Evolutionary conservation across 2,888 invertebrate species (phyloP).

Genomic region (Thera britannica): DNA sequence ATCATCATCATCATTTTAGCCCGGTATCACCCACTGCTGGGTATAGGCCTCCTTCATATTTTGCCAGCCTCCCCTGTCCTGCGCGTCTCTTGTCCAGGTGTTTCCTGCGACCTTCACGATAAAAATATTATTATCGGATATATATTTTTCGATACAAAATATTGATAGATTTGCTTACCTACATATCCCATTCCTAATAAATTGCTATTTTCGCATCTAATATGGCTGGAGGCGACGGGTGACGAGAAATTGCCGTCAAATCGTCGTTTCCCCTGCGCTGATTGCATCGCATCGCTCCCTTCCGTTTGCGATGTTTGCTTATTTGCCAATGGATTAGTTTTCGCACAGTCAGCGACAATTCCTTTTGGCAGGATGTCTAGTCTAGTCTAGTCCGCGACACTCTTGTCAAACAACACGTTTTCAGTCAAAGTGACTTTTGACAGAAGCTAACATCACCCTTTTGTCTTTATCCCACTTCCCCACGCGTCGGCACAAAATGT

Average conservation of each 20-base stretch:
- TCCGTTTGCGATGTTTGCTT: slow-evolving; percentile 58
- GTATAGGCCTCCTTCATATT: too few species aligned
- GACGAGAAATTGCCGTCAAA: slow-evolving; percentile 68
- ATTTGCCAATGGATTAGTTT: slow-evolving; percentile 54
- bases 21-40: too few species aligned
- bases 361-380: slow-evolving; percentile 20
- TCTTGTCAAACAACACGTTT: too few species aligned
- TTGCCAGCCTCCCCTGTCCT: too few species aligned
- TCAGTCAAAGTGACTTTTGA: too few species aligned
- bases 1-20: too few species aligned
- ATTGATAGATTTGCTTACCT: neutral
- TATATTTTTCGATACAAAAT: neutral
- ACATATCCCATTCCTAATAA: neutral
- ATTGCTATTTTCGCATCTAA: neutral
- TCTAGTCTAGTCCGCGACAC: neutral
- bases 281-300: slow-evolving; percentile 65
- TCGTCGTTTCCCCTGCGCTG: slow-evolving; percentile 69
- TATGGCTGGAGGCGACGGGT: slow-evolving; percentile 23
- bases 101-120: too few species aligned
- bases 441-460: too few species aligned
- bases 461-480: too few species aligned
- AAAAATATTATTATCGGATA: neutral
- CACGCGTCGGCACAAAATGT: too few species aligned
- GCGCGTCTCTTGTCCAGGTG: too few species aligned
- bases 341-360: slow-evolving; percentile 36